Base-by-base conservation (phyloP, 2,888 invertebrate species). In the Myathropa florea region DNA sequence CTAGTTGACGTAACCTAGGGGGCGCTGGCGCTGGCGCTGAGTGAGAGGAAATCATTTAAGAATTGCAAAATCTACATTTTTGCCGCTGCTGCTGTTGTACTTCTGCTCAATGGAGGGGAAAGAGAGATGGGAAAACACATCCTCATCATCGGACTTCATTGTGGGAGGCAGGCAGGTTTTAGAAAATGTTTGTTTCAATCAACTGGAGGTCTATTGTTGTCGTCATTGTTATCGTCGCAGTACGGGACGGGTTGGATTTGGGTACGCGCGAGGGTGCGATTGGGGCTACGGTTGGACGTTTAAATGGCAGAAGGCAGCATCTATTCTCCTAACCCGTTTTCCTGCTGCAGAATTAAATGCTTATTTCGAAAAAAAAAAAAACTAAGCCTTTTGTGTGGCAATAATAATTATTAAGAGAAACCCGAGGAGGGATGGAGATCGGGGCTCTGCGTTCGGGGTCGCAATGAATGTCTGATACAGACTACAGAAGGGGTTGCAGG, bases 161-260 rank as follows among this genome's bases (percentile, higher is more conserved):
- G 68, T 73, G 72, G 68, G 63, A 33, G 33, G 33, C 9, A 3
- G 12, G 33, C 0, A 2, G 30, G 33, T n/a, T n/a, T n/a, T n/a
- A 59, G 9, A 73, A 55, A 55, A 23, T 80, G 57, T 73, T 70
- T 80, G 64, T 64, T 82, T 72, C 73, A 82, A 81, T 85, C 77
- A 85, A 82, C 53, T 64, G 59, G 64, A 59, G 46, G 59, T 28
- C 77, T 57, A 70, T 85, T 85, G 82, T 85, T 84, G 76, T 80
- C 76, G 67, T 71, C 39, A 73, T 83, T n/a, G 60, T 78, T 72
- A 73, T 60, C 70, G 64, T 60, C 70, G 64, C 59, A 55, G 46
- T n/a, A 3, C 10, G 21, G 10, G 23, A 57, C 24, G 57, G 23
- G 57, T 57, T 24, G 36, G 30, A 46, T 21, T 28, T 18, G 30